Evolutionary conservation across 2,888 invertebrate genomes (phyloP), one percentile per base, ranked within the genome.

Genomic region (Artemia sinica): DNA sequence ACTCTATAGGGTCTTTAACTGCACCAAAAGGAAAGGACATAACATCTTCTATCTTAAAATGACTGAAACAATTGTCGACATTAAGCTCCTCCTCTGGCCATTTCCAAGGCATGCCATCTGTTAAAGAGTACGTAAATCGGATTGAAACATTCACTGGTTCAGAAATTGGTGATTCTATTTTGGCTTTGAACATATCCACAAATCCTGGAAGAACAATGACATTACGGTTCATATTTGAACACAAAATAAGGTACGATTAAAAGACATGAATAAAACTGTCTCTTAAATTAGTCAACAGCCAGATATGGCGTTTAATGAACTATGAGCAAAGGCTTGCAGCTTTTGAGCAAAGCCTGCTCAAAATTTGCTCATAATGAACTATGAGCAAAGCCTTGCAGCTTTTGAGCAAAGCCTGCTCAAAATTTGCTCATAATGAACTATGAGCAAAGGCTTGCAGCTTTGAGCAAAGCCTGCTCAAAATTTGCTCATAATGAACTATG

Each of bases 121-220:
- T 82, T 66, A 84, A 76, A 72, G 84, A 79, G 78, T 88, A 89
- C n/a, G 87, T 87, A 75, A 87, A 85, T 75, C 88, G 84, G 10
- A 86, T 83, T 13, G 88, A 86, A 12, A 90, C 84, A 68, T 83
- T 79, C 41, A 87, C 85, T 65, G 87, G 83, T 73, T 73, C 71
- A 74, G 80, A 74, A 74, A 74, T 73, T 49, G 75, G 18, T 82
- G 84, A 65, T 82, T 87, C 84, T 76, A 88, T 84, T 83, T 91
- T 96, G 48, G 88, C 87, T 79, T 91, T 92, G 77, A 97, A 96
- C 72, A 96, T 80, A 74, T 88, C 86, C 58, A 93, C 79, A 67
- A 96, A 81, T 5, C 85, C 85, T 75, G 77, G 28, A 69, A 70
- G 69, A 52, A 52, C 68, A 67, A 72, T 63, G 8, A 68, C 14